These are phyloP conservation scores for Stegana nigrithorax DNA, from an alignment of 2,888 invertebrate species.

Conservation along the genomic window DNA sequence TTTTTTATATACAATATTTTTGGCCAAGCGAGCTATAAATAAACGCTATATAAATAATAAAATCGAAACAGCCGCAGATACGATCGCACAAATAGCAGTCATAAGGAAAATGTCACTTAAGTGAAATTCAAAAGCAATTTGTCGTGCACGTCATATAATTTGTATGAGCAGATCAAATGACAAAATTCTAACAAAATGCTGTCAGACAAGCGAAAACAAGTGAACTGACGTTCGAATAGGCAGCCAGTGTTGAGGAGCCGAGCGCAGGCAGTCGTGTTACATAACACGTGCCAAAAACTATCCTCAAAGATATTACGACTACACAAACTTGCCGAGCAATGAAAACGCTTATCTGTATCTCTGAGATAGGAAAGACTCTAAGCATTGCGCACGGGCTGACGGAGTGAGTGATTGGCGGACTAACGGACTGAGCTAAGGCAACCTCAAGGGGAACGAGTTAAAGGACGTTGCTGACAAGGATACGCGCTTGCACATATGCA, in stretches of 20 bases:
- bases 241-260: background rate
- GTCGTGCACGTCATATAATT: constrained; percentile 41
- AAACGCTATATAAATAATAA: constrained; percentile 13
- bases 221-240: background rate
- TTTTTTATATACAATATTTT: too few species aligned
- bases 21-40: constrained; percentile 12
- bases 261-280: background rate
- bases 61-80: background rate
- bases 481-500: background rate
- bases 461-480: background rate
- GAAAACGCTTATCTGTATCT: background rate
- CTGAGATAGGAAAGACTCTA: constrained; percentile 4
- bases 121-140: constrained; percentile 5
- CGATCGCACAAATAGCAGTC: constrained; percentile 7
- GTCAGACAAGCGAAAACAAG: background rate
- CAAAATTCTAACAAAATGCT: constrained; percentile 25
- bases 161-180: constrained; percentile 53
- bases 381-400: background rate
- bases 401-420: constrained; percentile 50
- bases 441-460: too few species aligned
- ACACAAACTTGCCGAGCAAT: background rate
- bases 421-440: too few species aligned
- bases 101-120: constrained; percentile 8
- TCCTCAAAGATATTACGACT: background rate
- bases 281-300: background rate